Base-by-base conservation (phyloP, 23 tunicate species). In the Pegea sp. region DNA sequence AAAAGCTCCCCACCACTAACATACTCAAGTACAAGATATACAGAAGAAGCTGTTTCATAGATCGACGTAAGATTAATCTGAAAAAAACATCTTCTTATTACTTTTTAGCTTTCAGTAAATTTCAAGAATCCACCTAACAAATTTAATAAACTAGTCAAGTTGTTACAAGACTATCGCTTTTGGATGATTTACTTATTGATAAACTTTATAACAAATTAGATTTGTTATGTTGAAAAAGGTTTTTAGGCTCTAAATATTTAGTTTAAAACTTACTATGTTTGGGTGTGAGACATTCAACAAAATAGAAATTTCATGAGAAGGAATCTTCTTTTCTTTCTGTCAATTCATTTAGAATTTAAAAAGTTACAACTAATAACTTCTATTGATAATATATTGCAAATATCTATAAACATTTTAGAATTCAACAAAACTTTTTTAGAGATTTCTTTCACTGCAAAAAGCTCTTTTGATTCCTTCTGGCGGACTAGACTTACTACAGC, bases 1-100 rank as follows among this genome's bases (percentile, higher is more conserved):
- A 84, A 84, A 1, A 84, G 53, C 50, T 84, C 86, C 42, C 95
- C 95, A 6, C 95, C 95, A 49, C 63, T 74, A 3, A 74, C 95
- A 42, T 42, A 54, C 44, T 84, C 95, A 27, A 84, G 64, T 30
- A 84, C 75, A 53, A 84, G 61, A 31, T 72, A 56, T 49, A 84
- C 48, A n/a, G 68, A 34, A 4, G 50, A 38, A 0, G 56, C 55
- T 44, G 78, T 62, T 50, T 84, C 95, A 67, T 48, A 84, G 24
- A 84, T 64, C 27, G 73, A 84, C 33, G 38, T 44, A 19, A 84
- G 43, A 33, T 74, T 68, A 44, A 84, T 74, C 95, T 84, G 52
- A 54, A 77, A 38, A 49, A n/a, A 51, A 22, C 11, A 5, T 51
- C 16, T 51, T 50, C 21, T 11, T 50, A 0, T n/a, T n/a, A n/a